Evolutionary conservation across 2,113 vertebrate species (phyloP), one percentile per base, ranked within the genome.

Genomic region (Calypte anna): DNA sequence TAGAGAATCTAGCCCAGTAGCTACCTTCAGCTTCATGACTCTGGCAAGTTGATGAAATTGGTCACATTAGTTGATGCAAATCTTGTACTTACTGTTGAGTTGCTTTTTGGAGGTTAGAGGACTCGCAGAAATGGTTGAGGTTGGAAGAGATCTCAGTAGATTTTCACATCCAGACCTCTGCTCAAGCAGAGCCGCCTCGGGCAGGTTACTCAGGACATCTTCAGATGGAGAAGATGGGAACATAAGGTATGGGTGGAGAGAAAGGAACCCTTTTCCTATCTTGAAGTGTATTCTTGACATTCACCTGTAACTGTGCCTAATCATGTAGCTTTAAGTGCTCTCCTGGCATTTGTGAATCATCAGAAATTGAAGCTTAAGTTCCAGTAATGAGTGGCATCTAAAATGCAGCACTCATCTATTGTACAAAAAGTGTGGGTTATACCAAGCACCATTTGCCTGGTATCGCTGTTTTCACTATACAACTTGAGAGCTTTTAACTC

Each of bases 381-480:
- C 9, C 61, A 66, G 31, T 62, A 43, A 78, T 54, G 36, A 88
- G 43, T 69, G 61, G 38, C 43, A 62, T 78, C 48, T 66, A 46
- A 88, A 93, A 46, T 44, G 40, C 38, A 82, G 10, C 57, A 87
- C 68, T 93, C 28, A 31, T 48, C 78, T 70, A 31, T 28, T 70
- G 22, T 7, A 19, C 62, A 67, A 62, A 59, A 82, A 6, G 14
- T 0, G 0, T 38, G 25, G 33, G 5, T 59, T 83, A 22, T 31
- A 31, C 46, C 10, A 59, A 64, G 16, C 31, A 24, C 31, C 17
- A 7, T 12, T 4, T 0, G 0, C 53, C 53, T 68, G 33, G 1
- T 70, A 27, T 21, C 83, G 68, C 48, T 19, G 9, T 53, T 55
- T 9, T 36, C 2, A 1, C n/a, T 75, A 1, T 16, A 22, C 12